A percentile compares a stretch with the other conserved stretches of the same genome.
phyloP scores from a whole-genome alignment of 2,888 invertebrate species.

The Trichopoda pennipes region DNA sequence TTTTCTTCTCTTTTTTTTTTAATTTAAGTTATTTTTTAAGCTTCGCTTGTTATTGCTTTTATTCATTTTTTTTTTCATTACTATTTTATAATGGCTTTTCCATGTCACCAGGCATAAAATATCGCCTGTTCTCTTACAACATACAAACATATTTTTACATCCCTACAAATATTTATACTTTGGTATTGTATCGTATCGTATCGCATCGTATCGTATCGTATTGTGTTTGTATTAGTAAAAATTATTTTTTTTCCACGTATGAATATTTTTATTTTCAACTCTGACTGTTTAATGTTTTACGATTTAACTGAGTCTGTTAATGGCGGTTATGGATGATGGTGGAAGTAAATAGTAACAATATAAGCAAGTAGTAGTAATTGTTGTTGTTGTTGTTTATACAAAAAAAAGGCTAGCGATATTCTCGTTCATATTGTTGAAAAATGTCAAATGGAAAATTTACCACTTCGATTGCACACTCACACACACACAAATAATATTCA shows the following conservation, averaged over 20 bases:
- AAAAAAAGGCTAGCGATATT: constrained; percentile 38
- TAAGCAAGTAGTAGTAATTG: neutral
- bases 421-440: constrained; percentile 30
- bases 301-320: constrained; percentile 46
- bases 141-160: constrained; percentile 7
- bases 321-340: constrained; percentile 20
- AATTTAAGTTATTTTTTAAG: constrained; percentile 46
- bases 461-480: constrained; percentile 50
- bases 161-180: constrained; percentile 1
- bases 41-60: constrained; percentile 32
- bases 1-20: constrained; percentile 22
- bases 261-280: constrained; percentile 33
- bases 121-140: constrained; percentile 42
- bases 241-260: constrained; percentile 18
- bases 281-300: constrained; percentile 52
- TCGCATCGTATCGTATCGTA: too few species aligned
- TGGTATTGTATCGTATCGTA: neutral
- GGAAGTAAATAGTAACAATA: constrained; percentile 5
- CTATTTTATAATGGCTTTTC: constrained; percentile 67
- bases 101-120: constrained; percentile 68
- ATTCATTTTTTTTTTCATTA: constrained; percentile 60
- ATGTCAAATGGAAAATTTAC: constrained; percentile 64
- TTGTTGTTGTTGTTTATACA: constrained; percentile 11
- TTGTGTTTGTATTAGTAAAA: constrained; percentile 18
- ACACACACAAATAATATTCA: neutral